phyloP scores from a whole-genome alignment of 2,797 vertebrate species.

The Ispidina lecontei region DNA sequence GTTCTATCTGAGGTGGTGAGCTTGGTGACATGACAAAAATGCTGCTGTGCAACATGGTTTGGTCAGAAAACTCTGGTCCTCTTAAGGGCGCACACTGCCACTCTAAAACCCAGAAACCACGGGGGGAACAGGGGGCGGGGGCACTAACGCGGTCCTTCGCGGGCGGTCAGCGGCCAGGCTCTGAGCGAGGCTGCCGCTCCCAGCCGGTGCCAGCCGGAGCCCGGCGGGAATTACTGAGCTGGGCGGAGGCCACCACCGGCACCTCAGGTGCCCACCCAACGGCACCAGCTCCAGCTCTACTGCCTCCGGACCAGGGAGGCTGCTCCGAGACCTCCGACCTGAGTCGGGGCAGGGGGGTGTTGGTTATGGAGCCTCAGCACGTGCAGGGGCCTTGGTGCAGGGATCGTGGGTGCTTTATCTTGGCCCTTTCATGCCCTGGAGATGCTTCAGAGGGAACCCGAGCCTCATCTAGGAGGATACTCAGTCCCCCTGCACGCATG shows the following conservation, averaged over 20 bases:
- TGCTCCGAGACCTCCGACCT: background rate
- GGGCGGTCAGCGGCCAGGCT: background rate
- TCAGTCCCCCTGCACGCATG: background rate
- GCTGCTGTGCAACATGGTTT: no score
- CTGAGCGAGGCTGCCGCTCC: background rate
- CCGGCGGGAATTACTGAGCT: background rate
- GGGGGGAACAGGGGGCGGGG: no score
- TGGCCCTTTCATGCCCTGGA: background rate
- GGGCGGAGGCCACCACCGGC: background rate
- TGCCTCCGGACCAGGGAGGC: rapidly evolving
- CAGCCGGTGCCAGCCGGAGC: background rate
- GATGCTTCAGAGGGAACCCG: no score
- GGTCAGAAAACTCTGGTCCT: no score
- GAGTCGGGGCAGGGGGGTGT: background rate
- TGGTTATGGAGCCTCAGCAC: no score
- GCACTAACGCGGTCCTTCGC: background rate
- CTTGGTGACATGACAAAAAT: no score
- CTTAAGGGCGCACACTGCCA: no score
- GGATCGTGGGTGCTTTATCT: rapidly evolving
- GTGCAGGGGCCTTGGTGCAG: rapidly evolving
- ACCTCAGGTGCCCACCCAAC: background rate
- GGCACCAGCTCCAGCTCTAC: background rate
- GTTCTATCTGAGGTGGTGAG: no score
- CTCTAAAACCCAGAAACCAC: no score
- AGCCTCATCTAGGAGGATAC: rapidly evolving